These are phyloP conservation scores for Baryphthengus martii DNA, from an alignment of 2,113 vertebrate genomes.

Conservation along the genomic window DNA sequence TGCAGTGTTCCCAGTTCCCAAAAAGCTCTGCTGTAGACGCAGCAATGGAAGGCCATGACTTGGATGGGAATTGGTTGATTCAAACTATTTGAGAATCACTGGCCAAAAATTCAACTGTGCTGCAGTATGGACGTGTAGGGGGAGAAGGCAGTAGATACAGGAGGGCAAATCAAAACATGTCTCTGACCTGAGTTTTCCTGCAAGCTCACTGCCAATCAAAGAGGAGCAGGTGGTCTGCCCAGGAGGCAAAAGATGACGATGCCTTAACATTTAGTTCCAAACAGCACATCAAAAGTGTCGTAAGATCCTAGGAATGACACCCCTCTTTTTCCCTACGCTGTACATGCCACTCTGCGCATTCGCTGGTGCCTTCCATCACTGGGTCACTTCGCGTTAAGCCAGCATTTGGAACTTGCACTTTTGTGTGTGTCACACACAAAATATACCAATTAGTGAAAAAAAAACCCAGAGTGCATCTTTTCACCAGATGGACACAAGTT, in stretches of 20 bases:
- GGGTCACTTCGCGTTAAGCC: background rate
- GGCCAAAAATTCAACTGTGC: background rate
- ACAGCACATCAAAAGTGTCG: background rate
- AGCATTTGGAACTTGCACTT: background rate
- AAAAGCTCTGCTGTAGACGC: background rate
- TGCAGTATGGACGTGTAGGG: background rate
- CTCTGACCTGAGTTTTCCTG: background rate
- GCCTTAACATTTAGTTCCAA: conserved; percentile 31
- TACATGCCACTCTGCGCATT: background rate
- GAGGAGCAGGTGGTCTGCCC: conserved; percentile 33
- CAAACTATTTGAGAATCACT: background rate
- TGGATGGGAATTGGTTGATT: background rate
- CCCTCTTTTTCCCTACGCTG: background rate
- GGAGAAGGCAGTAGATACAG: background rate
- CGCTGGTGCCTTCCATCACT: background rate
- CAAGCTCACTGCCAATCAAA: conserved; percentile 5
- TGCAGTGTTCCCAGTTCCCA: background rate
- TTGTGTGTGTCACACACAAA: conserved; percentile 22
- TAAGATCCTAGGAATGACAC: background rate
- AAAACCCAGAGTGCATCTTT: background rate
- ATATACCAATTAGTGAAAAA: conserved; percentile 25
- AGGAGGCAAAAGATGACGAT: conserved; percentile 37
- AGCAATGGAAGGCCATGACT: background rate
- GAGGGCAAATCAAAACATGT: background rate
- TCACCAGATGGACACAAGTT: conserved; percentile 33